Evolutionary conservation across 1,140 invertebrate genomes (phyloP), one percentile per base, ranked within the genome.

Genomic region (Macrobrachium nipponense): DNA sequence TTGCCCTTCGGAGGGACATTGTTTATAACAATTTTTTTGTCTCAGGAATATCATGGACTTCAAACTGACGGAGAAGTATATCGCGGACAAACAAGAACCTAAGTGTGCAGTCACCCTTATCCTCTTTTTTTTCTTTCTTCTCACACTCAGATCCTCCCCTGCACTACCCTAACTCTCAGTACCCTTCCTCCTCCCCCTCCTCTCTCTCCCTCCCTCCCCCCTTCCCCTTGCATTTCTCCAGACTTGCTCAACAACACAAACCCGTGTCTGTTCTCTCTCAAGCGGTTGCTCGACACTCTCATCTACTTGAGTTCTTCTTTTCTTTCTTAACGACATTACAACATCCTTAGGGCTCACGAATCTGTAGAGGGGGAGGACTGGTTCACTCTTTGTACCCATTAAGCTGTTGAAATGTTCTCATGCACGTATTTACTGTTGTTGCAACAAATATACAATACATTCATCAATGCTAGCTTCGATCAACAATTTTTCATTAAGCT

Each of bases 291-390:
- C 76, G 43, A 10, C 64, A 44, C 76, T 44, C 66, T 72, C 83
- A 70, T 86, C 75, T 85, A 78, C 75, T 86, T 86, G 83, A 59
- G 64, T 86, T 59, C 66, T 75, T 82, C 81, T 79, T 27, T 61
- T 70, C 68, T 70, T 43, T 70, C 23, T 18, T 61, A 23, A 44
- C 60, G 51, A 60, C 44, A 14, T 27, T 70, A 51, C 51, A 51
- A 51, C 51, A 51, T 51, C 51, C 51, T 51, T 51, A 51, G 51
- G 51, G 51, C 51, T 7, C 51, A 51, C 7, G 51, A 51, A 10
- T 8, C 51, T 51, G 51, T 51, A 6, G 51, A 7, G 51, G 51
- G 8, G 12, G 51, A 51, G 51, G 51, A 7, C 51, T 51, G 51
- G 51, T 6, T 51, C 51, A 51, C 27, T 51, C 51, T 51, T 51